These are phyloP conservation scores for Gobionotothen gibberifrons DNA, from an alignment of 2,797 vertebrate genomes.

Conservation along the genomic window DNA sequence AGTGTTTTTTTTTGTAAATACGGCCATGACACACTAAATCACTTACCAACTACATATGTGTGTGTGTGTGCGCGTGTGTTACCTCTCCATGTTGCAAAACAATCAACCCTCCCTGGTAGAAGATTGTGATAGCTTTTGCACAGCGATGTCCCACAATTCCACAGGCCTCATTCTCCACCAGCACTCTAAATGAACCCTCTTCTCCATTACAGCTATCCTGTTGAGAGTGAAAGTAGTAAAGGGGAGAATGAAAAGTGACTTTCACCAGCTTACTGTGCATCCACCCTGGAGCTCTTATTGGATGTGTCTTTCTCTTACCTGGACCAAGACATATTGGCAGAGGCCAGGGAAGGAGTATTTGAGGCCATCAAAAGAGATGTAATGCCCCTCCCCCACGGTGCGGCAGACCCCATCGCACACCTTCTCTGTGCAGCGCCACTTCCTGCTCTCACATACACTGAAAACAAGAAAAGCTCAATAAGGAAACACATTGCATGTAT, in stretches of 20 bases:
- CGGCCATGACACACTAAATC: not conserved
- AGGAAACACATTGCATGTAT: not conserved
- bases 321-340: slow-evolving; percentile 94
- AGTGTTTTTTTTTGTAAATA: no score
- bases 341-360: slow-evolving; percentile 92
- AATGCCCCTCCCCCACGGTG: slow-evolving; percentile 90
- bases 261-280: not conserved
- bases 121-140: slow-evolving; percentile 87
- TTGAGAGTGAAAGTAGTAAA: slow-evolving; percentile 7
- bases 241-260: not conserved
- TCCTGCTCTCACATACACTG: slow-evolving; percentile 91
- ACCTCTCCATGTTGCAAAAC: slow-evolving; percentile 89
- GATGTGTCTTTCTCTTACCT: slow-evolving; percentile 84
- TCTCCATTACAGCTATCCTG: slow-evolving; percentile 91
- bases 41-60: not conserved
- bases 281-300: not conserved
- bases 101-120: slow-evolving; percentile 89
- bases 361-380: slow-evolving; percentile 94
- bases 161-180: slow-evolving; percentile 94
- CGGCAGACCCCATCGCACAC: slow-evolving; percentile 90
- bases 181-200: slow-evolving; percentile 90
- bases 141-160: slow-evolving; percentile 89
- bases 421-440: slow-evolving; percentile 90
- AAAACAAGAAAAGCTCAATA: slow-evolving; percentile 26
- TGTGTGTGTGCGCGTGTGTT: slow-evolving; percentile 12